phyloP scores from a whole-genome alignment of 2,888 invertebrate species.

The Hirtodrosophila cameraria region DNA sequence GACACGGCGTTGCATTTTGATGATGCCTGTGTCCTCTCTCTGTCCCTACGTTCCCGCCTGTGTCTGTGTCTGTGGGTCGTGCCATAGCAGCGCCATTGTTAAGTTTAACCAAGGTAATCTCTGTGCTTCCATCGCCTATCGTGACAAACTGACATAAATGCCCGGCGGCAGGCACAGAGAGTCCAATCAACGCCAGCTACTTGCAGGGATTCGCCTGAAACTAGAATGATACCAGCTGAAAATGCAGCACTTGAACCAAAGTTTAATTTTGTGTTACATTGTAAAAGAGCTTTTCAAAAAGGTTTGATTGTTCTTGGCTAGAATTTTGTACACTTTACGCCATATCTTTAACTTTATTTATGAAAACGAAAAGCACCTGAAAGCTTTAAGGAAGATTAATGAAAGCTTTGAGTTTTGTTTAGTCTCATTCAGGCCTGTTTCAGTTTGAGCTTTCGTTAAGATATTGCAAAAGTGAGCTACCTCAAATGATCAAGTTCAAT shows the following conservation, averaged over 20 bases:
- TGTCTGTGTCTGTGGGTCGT: constrained; percentile 53
- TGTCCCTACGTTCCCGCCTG: neutral
- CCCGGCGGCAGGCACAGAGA: constrained; percentile 71
- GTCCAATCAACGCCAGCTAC: constrained; percentile 80
- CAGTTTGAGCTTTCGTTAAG: too few relatives aligned
- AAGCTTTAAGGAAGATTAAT: too few relatives aligned
- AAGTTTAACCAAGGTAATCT: constrained; percentile 79
- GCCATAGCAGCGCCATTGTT: constrained; percentile 74
- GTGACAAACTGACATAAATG: constrained; percentile 79
- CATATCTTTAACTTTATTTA: too few relatives aligned
- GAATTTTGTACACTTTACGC: too few relatives aligned
- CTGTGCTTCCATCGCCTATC: constrained; percentile 77
- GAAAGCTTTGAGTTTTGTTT: too few relatives aligned
- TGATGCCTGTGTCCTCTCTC: constrained; percentile 48
- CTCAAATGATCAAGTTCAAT: too few relatives aligned
- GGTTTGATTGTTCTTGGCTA: neutral
- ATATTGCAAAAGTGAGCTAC: too few relatives aligned
- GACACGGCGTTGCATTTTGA: constrained; percentile 72
- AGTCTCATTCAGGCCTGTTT: too few relatives aligned
- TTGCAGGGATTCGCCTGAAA: constrained; percentile 52
- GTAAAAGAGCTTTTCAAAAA: neutral
- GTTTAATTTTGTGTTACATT: neutral
- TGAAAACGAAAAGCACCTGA: too few relatives aligned
- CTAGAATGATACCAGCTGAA: constrained; percentile 38
- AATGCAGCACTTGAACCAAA: neutral